A percentile compares a stretch with the other conserved stretches of the same genome.
Evolutionary conservation across 2,797 vertebrate species (phyloP).

Genomic region (Oryzias sinensis): DNA sequence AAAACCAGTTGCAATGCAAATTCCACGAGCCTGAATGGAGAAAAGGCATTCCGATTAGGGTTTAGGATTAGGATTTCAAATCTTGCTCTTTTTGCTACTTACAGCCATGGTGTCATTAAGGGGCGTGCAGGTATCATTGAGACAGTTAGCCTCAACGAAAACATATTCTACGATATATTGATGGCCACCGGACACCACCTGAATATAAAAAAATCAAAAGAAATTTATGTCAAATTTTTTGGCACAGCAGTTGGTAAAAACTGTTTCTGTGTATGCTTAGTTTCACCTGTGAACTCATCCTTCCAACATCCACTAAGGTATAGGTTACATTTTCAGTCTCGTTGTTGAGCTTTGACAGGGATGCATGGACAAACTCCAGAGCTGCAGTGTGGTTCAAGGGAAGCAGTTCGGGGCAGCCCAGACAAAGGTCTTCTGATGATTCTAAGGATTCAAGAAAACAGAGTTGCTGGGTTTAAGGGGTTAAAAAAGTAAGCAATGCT

Average conservation of each 20-base stretch:
- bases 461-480: conserved; percentile 5
- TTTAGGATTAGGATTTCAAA: too few species aligned
- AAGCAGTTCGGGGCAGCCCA: conserved; percentile 65
- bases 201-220: conserved; percentile 24
- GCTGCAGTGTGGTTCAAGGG: conserved; percentile 70
- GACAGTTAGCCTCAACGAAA: conserved; percentile 73
- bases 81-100: conserved; percentile 36
- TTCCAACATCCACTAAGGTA: conserved; percentile 68
- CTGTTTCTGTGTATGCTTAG: not conserved
- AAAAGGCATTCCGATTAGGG: not conserved
- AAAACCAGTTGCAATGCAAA: conserved; percentile 64
- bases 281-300: conserved; percentile 74
- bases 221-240: not conserved
- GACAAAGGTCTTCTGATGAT: conserved; percentile 59
- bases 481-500: not conserved
- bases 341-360: conserved; percentile 71
- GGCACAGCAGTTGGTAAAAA: not conserved
- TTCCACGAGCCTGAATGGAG: conserved; percentile 60
- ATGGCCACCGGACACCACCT: conserved; percentile 59
- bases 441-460: conserved; percentile 54
- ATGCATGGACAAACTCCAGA: conserved; percentile 61
- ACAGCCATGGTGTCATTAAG: conserved; percentile 57
- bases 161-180: conserved; percentile 67
- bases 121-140: conserved; percentile 53
- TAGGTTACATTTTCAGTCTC: conserved; percentile 36